Conservation (phyloP, 2,888 invertebrate genomes). For the Aricia artaxerxes region DNA sequence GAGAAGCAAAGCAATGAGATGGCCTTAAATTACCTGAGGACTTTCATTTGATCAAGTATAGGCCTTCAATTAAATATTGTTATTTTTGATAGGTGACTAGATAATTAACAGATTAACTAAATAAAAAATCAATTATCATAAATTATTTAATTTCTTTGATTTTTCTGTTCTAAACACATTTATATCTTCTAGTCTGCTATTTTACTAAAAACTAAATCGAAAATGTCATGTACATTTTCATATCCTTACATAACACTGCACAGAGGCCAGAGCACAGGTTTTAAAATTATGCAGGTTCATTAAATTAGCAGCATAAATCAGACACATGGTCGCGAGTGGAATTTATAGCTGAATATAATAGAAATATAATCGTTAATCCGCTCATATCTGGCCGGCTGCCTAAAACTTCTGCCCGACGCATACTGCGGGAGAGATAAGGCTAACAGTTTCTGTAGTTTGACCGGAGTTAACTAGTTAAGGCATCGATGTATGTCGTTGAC, state of each 20-base stretch:
- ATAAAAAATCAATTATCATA: too few relatives aligned
- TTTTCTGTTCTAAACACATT: too few relatives aligned
- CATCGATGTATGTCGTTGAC: too few relatives aligned
- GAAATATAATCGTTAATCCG: constrained; percentile 41
- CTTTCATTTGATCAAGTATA: too few relatives aligned
- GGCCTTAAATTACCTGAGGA: too few relatives aligned
- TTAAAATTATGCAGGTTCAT: neutral
- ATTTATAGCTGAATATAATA: constrained; percentile 40
- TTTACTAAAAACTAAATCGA: too few relatives aligned
- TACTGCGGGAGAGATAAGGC: constrained; percentile 32
- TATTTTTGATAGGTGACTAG: too few relatives aligned
- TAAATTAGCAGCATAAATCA: constrained; percentile 33
- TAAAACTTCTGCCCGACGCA: constrained; percentile 39
- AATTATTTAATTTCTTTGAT: too few relatives aligned
- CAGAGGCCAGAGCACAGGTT: neutral
- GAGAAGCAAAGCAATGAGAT: too few relatives aligned
- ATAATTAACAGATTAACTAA: too few relatives aligned
- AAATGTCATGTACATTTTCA: neutral
- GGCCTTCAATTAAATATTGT: too few relatives aligned
- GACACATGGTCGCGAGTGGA: constrained; percentile 35
- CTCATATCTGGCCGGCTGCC: constrained; percentile 40
- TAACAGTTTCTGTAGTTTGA: constrained; percentile 9
- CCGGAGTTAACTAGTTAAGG: neutral
- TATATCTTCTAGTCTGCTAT: too few relatives aligned
- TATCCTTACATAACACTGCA: neutral